Base-by-base conservation (phyloP, 2,888 invertebrate species). In the Ormia ochracea region DNA sequence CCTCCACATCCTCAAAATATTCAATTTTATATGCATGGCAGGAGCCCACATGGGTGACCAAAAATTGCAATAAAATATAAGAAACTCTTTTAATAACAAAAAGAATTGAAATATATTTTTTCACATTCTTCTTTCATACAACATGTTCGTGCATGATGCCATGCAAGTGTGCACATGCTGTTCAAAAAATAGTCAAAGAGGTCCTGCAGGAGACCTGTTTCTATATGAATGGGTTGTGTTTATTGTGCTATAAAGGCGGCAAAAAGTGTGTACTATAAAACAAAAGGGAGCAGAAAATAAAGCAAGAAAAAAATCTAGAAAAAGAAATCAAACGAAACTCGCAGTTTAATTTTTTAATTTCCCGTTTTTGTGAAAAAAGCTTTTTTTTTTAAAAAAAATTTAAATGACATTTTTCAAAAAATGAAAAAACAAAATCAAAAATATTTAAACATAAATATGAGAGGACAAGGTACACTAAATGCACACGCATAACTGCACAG, bases 21-120 rank as follows among this genome's bases (percentile, higher is more conserved):
- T 59, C 10, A 58, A n/a, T 14, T 45, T 19, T 28, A 19, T 26
- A 23, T 28, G n/a, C 26, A 7, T 12, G 14, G 5, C n/a, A n/a
- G n/a, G 19, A 36, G 28, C 31, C 19, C 23, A 43, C n/a, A 54
- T 31, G 38, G 41, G 7, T 65, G 31, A 31, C 38, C 73, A 48
- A 66, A 74, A 73, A 66, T 52, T 66, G 66, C 66, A 58, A 74
- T 73, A 74, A 66, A n/a, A 66, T 74, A 66, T 58, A 65, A 65
- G 65, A 58, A 84, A 48, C 41, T 63, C 41, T 48, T 66, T 43
- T 36, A 54, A 66, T 31, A 33, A 65, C 26, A 56, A 54, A 52
- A 68, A 50, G 70, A 82, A 83, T 83, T 82, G 75, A 66, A 66
- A 65, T n/a, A 33, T 12, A n/a, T 7, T 9, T 52, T 56, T 82